Conservation (phyloP, 2,797 vertebrate genomes). For the Atherinosoma microstoma region DNA sequence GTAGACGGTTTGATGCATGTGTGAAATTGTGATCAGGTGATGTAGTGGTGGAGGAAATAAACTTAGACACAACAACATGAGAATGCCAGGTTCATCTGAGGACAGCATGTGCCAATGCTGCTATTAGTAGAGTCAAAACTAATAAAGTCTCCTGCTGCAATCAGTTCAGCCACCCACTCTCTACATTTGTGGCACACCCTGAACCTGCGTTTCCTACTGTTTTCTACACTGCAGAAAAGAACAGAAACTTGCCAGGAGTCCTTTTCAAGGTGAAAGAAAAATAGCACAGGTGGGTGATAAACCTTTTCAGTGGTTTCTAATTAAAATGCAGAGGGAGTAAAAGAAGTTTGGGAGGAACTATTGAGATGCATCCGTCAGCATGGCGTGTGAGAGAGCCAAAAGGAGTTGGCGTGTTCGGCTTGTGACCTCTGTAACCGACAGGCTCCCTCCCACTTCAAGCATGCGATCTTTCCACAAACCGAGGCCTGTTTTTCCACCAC, state of each 20-base stretch:
- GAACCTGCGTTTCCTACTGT: conserved; percentile 18
- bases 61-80: conserved; percentile 32
- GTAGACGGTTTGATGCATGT: neutral
- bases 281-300: neutral
- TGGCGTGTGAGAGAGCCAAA: conserved; percentile 64
- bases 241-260: conserved; percentile 13
- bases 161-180: conserved; percentile 34
- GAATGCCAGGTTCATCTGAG: conserved; percentile 50
- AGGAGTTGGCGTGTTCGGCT: conserved; percentile 76
- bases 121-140: conserved; percentile 21
- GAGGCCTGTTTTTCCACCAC: conserved; percentile 78
- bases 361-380: conserved; percentile 64
- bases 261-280: conserved; percentile 9
- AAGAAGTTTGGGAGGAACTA: conserved; percentile 34
- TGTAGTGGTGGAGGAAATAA: conserved; percentile 13
- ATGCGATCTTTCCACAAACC: conserved; percentile 77
- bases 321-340: conserved; percentile 27
- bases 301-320: conserved; percentile 6
- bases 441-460: conserved; percentile 80
- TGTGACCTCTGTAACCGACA: conserved; percentile 75
- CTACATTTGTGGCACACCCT: conserved; percentile 50
- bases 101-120: conserved; percentile 25
- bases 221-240: conserved; percentile 28
- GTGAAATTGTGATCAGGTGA: conserved; percentile 29
- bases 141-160: conserved; percentile 24